Base-by-base conservation (phyloP, 1,140 invertebrate species). In the Whitmania pigra region DNA sequence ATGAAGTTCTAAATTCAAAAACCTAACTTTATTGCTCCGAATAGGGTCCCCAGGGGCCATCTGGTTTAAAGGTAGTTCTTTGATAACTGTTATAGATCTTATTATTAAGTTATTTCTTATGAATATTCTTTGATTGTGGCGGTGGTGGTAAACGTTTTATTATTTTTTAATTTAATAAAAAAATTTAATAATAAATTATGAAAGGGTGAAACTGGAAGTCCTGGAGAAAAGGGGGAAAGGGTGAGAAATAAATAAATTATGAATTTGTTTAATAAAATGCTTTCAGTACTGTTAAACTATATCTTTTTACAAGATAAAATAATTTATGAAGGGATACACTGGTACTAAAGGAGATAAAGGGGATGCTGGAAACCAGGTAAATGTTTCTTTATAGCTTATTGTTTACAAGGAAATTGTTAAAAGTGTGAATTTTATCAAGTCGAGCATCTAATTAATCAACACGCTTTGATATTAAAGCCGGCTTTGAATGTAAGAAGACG, bases 221-320 rank as follows among this genome's bases (percentile, higher is more conserved):
- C 57, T 63, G 57, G 57, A n/a, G 29, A 7, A 22, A 63, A 63
- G 11, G 57, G 57, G 22, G 57, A 63, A 63, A 31, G 7, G 29
- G 57, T 63, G 22, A 63, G 57, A 63, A n/a, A 57, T n/a, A 57
- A 57, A 63, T 63, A 63, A n/a, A 63, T 1, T 20, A 63, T 0
- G 29, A 22, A n/a, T 31, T 25, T 63, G 29, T 25, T 31, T 63
- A 63, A 63, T 63, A 7, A 31, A 31, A 22, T 13, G 20, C 29
- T 2, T 25, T 5, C 54, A 31, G 22, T 63, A 18, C 22, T 31
- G 29, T 18, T 63, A 63, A 63, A 11, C 7, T 13, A 18, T 63
- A 63, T 18, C 7, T 22, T 63, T 63, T 7, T 7, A 63, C 57
- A 13, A 13, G 2, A 63, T 63, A 15, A 63, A 22, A 31, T 49